Base-by-base conservation (phyloP, 2,113 vertebrate species). In the Abramis brama region DNA sequence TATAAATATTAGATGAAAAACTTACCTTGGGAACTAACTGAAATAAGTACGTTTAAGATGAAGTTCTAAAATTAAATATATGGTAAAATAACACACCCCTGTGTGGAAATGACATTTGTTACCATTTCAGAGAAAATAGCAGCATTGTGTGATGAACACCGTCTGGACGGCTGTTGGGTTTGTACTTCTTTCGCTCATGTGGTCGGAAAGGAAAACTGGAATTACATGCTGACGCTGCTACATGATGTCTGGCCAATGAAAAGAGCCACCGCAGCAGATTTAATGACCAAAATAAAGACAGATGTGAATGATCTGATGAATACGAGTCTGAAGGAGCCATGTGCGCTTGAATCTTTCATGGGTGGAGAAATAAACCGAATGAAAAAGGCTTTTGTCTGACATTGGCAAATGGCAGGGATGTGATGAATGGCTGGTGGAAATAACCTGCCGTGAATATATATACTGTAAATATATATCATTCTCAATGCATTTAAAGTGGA, bases 301-400 rank as follows among this genome's bases (percentile, higher is more conserved):
- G 68, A 39, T 71, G 68, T 71, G 68, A 70, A 36, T 10, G 66
- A 70, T 36, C 30, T 19, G 64, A 4, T 68, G 64, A 36, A 68
- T 36, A 36, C 3, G 30, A 68, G 64, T 30, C 64, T 66, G 64
- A 66, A 66, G 27, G 27, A 19, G 64, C 15, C 15, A 8, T 19
- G 17, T 7, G 66, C 1, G 1, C 11, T 9, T 70, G 3, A 36
- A 39, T 70, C 17, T 70, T 36, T 70, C 66, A 70, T 33, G 17
- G 30, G 17, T 70, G 33, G 66, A 70, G 66, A 39, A 70, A 70
- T 70, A 70, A 70, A 70, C 66, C 7, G 7, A 70, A 70, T 70
- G 66, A 39, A 70, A 36, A 36, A 39, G 17, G 33, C 30, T 36
- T 70, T 70, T 70, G 66, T 70, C 66, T 70, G 66, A 70, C 66